Evolutionary conservation across 2,113 vertebrate genomes (phyloP).

Genomic region (Pan troglodytes): DNA sequence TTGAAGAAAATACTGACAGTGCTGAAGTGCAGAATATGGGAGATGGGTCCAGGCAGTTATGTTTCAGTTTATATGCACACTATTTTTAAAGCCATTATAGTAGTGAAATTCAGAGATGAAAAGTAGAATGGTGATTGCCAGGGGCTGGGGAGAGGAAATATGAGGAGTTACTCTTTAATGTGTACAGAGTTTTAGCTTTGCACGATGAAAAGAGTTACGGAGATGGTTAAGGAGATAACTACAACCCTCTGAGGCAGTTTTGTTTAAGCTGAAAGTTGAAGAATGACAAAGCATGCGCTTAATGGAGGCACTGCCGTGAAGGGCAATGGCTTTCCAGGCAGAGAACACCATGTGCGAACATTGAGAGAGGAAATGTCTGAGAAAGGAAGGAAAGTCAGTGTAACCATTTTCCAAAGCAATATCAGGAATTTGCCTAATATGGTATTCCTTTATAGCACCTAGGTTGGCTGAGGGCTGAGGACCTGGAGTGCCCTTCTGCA

Average conservation of each 20-base stretch:
- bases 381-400: not conserved
- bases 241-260: too few species aligned
- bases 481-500: not conserved
- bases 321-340: not conserved
- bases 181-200: too few species aligned
- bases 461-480: not conserved
- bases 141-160: too few species aligned
- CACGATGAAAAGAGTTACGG: too few species aligned
- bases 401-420: not conserved
- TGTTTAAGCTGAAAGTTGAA: not conserved
- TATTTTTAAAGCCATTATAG: too few species aligned
- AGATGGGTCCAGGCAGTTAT: not conserved
- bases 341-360: not conserved
- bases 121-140: too few species aligned
- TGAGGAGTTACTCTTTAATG: too few species aligned
- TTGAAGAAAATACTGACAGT: not conserved
- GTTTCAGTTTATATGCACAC: not conserved
- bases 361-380: not conserved
- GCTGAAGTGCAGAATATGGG: not conserved
- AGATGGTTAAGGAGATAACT: too few species aligned
- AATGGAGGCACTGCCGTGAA: not conserved
- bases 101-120: too few species aligned
- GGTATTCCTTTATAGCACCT: not conserved
- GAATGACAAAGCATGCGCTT: not conserved
- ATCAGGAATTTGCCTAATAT: not conserved